Conservation (phyloP, 2,113 vertebrate species). For the Oryzias curvinotus region DNA sequence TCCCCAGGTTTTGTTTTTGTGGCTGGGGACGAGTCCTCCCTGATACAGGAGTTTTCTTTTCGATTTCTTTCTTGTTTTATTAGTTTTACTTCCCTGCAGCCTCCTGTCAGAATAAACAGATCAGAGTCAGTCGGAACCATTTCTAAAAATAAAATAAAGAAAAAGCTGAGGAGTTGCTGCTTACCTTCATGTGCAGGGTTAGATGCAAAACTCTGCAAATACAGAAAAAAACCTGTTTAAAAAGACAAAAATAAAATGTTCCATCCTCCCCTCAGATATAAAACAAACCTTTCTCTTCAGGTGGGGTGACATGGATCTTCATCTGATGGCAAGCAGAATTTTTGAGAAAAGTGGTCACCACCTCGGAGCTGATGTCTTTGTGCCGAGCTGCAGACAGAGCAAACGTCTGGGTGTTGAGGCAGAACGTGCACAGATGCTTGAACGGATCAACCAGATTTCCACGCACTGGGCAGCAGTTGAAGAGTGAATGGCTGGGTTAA, state of each 20-base stretch:
- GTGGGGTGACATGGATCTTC: slow-evolving; percentile 8
- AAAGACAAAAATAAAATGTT: background rate
- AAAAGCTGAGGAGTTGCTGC: fast-evolving
- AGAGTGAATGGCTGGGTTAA: no score
- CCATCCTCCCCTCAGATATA: background rate
- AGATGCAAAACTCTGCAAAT: slow-evolving; percentile 44
- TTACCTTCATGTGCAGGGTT: slow-evolving; percentile 15
- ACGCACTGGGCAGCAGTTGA: no score
- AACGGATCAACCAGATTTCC: no score
- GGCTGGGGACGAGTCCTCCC: background rate
- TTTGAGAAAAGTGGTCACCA: slow-evolving; percentile 38
- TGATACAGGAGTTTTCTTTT: background rate
- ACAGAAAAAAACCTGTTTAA: background rate
- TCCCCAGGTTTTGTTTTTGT: slow-evolving; percentile 16
- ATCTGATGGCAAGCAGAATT: slow-evolving; percentile 33
- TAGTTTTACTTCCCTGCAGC: background rate
- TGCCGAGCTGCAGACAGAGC: slow-evolving; percentile 27
- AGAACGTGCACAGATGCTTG: no score
- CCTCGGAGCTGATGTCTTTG: background rate
- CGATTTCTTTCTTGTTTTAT: no score
- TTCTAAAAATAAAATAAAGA: background rate
- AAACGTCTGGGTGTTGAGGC: no score
- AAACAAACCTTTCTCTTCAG: slow-evolving; percentile 47
- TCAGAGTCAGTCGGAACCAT: background rate
- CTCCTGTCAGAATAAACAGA: slow-evolving; percentile 22